Evolutionary conservation across 2,888 invertebrate genomes (phyloP).

Genomic region (Elegia similella): DNA sequence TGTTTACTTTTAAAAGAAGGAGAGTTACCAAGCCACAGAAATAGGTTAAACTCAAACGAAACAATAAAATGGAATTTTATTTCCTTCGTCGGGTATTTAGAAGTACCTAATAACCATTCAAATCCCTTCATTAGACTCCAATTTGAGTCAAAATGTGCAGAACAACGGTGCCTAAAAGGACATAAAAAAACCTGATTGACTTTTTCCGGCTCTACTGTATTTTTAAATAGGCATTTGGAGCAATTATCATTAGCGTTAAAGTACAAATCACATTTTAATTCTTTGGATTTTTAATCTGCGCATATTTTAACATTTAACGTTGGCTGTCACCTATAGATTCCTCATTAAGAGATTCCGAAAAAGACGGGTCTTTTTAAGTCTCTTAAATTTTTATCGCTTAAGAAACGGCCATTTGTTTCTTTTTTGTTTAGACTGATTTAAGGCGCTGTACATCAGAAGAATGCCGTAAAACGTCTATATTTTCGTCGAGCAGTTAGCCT

Average conservation of each 20-base stretch:
- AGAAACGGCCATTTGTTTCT: too few species aligned
- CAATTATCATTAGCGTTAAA: slow-evolving; percentile 4
- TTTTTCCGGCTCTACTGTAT: not conserved
- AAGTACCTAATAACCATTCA: not conserved
- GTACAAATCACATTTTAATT: slow-evolving; percentile 4
- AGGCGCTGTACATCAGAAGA: too few species aligned
- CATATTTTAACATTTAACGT: slow-evolving; percentile 4
- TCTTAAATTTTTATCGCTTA: not conserved
- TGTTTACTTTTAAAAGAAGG: not conserved
- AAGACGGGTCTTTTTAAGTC: not conserved
- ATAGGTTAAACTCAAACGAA: not conserved
- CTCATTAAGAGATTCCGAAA: slow-evolving; percentile 5
- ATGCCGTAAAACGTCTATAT: too few species aligned
- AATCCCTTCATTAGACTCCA: not conserved
- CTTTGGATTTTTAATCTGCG: not conserved
- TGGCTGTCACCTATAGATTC: slow-evolving; percentile 9
- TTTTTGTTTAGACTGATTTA: too few species aligned
- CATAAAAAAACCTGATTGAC: not conserved
- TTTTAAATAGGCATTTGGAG: slow-evolving; percentile 1
- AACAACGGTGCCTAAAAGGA: not conserved
- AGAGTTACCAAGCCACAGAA: not conserved
- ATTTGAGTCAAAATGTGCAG: not conserved
- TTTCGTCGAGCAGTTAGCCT: too few species aligned
- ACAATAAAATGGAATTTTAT: not conserved
- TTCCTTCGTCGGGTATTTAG: not conserved